phyloP scores from a whole-genome alignment of 2,113 vertebrate species.

The Apeltes quadracus region DNA sequence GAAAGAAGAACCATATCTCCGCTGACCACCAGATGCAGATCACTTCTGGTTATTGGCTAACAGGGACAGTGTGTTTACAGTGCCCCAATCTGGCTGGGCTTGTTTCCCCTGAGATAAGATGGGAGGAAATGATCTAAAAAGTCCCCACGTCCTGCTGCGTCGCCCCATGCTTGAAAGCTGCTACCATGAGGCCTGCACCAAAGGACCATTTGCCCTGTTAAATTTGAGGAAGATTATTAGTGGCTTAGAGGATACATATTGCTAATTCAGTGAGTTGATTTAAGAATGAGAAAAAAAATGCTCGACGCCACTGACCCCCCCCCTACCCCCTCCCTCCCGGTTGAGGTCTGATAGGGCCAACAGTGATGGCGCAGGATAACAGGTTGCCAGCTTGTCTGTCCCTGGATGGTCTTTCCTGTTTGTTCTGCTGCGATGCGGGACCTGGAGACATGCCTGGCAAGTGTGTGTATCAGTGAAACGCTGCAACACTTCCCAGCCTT shows the following conservation, averaged over 20 bases:
- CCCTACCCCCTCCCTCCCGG: background rate
- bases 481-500: slow-evolving; percentile 53
- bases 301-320: background rate
- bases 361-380: slow-evolving; percentile 38
- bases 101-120: slow-evolving; percentile 48
- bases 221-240: slow-evolving; percentile 10
- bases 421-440: slow-evolving; percentile 67
- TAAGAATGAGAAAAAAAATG: slow-evolving; percentile 35
- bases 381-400: slow-evolving; percentile 64
- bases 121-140: slow-evolving; percentile 51
- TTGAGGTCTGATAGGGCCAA: slow-evolving; percentile 28
- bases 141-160: slow-evolving; percentile 44
- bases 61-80: slow-evolving; percentile 24
- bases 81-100: slow-evolving; percentile 38
- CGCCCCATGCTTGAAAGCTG: slow-evolving; percentile 24
- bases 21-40: slow-evolving; percentile 33
- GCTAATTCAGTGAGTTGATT: slow-evolving; percentile 34
- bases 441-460: slow-evolving; percentile 60
- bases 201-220: background rate
- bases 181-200: slow-evolving; percentile 39
- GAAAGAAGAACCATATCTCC: slow-evolving; percentile 20
- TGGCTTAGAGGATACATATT: background rate
- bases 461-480: slow-evolving; percentile 35
- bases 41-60: slow-evolving; percentile 14
- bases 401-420: slow-evolving; percentile 73